Percentiles rank a stretch among this genome's conserved stretches.
phyloP scores from a whole-genome alignment of 2,113 vertebrate genomes.

The Diphyllodes magnificus region DNA sequence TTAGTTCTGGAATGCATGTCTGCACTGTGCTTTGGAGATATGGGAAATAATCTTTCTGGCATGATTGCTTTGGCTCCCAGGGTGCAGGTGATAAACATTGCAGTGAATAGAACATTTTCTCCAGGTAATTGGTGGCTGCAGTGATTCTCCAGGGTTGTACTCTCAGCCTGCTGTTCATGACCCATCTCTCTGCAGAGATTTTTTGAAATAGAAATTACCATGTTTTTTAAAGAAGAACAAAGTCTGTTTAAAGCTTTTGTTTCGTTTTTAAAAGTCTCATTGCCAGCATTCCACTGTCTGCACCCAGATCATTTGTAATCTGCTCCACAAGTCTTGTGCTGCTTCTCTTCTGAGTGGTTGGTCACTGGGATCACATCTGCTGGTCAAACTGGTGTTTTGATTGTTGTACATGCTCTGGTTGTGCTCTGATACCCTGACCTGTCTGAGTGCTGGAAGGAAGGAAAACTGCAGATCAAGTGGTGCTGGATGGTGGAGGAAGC shows the following conservation, averaged over 20 bases:
- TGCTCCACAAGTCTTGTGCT: not conserved
- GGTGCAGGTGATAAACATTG: not conserved
- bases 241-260: not conserved
- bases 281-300: not conserved
- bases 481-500: not conserved
- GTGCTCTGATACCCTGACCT: not conserved
- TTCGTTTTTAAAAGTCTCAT: not conserved
- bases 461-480: not conserved
- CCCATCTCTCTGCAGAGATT: not conserved
- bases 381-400: not conserved
- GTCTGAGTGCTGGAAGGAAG: not conserved
- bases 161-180: not conserved
- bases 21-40: not conserved
- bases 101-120: not conserved
- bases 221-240: not conserved
- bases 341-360: not conserved
- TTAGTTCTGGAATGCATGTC: slow-evolving; percentile 10
- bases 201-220: not conserved
- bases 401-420: not conserved
- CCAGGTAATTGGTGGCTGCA: not conserved
- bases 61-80: not conserved
- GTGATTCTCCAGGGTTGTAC: not conserved
- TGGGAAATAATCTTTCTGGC: not conserved
- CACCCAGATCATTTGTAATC: not conserved
- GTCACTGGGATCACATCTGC: not conserved